phyloP scores from a whole-genome alignment of 2,797 vertebrate genomes.

The Poeciliopsis paucimaculata region DNA sequence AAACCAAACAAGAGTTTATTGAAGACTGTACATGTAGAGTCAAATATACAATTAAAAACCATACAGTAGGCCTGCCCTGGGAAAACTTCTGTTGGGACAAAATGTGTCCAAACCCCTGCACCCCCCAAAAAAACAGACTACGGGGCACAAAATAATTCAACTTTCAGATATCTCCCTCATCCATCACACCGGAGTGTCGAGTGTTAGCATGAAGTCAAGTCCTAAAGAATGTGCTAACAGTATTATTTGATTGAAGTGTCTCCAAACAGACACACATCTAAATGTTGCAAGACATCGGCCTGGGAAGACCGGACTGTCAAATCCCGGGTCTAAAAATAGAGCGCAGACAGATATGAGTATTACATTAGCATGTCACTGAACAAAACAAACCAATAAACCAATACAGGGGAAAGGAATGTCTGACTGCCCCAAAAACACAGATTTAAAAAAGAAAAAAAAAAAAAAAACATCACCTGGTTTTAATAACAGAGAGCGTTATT shows the following conservation, averaged over 20 bases:
- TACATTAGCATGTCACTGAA: not conserved
- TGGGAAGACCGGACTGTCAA: not conserved
- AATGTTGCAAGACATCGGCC: not conserved
- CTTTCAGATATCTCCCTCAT: not conserved
- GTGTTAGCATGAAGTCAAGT: not conserved
- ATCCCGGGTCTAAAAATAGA: not conserved
- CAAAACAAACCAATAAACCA: not conserved
- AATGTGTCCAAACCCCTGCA: not conserved
- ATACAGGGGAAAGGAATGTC: not conserved
- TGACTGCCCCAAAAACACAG: not conserved
- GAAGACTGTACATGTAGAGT: not conserved
- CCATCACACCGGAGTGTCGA: not conserved
- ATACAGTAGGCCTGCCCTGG: not conserved
- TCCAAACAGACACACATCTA: not conserved
- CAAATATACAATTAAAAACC: not conserved
- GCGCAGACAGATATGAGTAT: not conserved
- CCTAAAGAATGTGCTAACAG: not conserved
- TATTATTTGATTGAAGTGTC: not conserved
- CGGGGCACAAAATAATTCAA: not conserved
- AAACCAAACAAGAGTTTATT: conserved; percentile 1
- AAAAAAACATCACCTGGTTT: conserved; percentile 45
- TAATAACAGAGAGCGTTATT: conserved; percentile 28
- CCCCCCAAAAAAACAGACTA: too few relatives aligned
- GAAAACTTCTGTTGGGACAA: not conserved
- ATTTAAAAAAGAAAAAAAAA: conserved; percentile 11